Evolutionary conservation across 2,797 vertebrate species (phyloP), one percentile per base, ranked within the genome.

Genomic region (Dendrocincla fuliginosa): DNA sequence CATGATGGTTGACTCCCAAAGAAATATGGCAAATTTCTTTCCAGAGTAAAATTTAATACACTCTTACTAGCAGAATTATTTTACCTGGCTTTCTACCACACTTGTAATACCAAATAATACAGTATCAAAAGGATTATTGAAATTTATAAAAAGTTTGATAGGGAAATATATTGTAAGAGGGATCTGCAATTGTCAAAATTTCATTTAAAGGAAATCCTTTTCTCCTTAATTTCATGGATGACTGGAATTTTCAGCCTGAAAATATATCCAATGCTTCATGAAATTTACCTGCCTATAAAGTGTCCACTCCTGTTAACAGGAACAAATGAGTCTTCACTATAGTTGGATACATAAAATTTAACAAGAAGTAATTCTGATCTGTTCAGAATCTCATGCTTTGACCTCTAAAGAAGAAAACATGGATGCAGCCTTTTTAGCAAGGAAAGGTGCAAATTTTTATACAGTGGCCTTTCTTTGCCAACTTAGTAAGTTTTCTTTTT

Each of bases 251-350:
- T 95, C 88, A 81, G 84, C 83, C 91, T 96, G 77, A 97, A 97
- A 95, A 80, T 97, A 92, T 68, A 96, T 84, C 47, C 76, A 95
- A 27, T 92, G 75, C 83, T 95, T 80, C 73, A 97, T 96, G 87
- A 98, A 97, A 97, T 95, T 86, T 97, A 90, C 84, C 97, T 98
- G 96, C 97, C 97, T 97, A 90, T 97, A 97, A 97, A 97, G 96
- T 14, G 44, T 94, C 88, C 46, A 47, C 16, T 96, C 28, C 60
- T 97, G 91, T 96, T 97, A 97, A 94, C 82, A 89, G 60, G 92
- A 96, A 93, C 63, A 97, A 97, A 97, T 82, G 93, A 74, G 84
- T 80, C 73, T 81, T 57, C 46, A 86, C 39, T 85, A 65, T 90
- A 74, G 24, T 80, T 94, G 69, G 79, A 90, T 96, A 80, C 63